Base-by-base conservation (phyloP, 2,797 vertebrate genomes). In the Lagocephalus sceleratus region DNA sequence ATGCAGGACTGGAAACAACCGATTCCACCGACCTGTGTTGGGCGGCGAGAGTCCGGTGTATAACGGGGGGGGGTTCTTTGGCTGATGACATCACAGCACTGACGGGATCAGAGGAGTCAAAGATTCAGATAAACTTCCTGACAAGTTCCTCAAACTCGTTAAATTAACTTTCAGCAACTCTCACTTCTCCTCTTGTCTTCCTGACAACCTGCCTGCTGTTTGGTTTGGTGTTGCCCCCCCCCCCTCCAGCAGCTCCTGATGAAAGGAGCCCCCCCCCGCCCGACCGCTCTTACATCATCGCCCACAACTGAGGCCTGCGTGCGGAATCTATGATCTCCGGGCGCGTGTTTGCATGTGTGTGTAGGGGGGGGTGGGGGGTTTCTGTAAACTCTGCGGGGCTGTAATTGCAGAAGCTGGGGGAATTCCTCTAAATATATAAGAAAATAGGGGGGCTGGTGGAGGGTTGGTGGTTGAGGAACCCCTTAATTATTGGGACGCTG, bases 401-500 rank as follows among this genome's bases (percentile, higher is more conserved):
- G 77, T 84, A 88, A 88, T 85, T 84, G 82, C 68, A 57, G 75
- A 82, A 78, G 79, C 44, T 55, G 43, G 88, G 85, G 86, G 79
- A 87, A 87, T 90, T 90, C 86, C 85, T 88, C 75, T 66, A 75
- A 83, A 81, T 73, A 63, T 78, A 85, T 62, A 67, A 68, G 58
- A 77, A 66, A 55, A 47, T 71, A 52, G 64, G 61, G 63, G 48
- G 52, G 66, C 49, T 68, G 60, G 63, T 48, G 69, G 68, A 57
- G 63, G 64, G 48, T 1, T 63, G 73, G 59, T 74, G 61, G 63
- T 50, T 51, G 70, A 87, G 83, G 80, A 88, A 88, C 76, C 87
- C 79, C 80, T 84, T 87, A 69, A 90, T 91, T 90, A 89, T 71
- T 61, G 67, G 77, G 82, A 74, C 78, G 76, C 82, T 87, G 76